These are phyloP conservation scores for Trichechus manatus DNA, from an alignment of 2,113 vertebrate species.

Conservation along the genomic window DNA sequence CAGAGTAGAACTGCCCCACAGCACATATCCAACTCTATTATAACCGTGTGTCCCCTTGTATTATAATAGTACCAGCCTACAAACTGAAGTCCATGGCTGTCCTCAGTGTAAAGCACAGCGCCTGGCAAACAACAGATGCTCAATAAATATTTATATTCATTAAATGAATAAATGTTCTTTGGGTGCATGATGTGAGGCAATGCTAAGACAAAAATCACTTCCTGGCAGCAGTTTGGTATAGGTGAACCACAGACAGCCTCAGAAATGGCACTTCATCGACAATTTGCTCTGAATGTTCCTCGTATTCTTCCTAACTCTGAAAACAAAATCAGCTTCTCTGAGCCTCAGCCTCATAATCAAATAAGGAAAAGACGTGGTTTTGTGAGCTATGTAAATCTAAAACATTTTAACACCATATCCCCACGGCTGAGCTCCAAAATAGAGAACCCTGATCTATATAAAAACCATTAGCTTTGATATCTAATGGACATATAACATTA, in stretches of 20 bases:
- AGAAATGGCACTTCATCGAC: background rate
- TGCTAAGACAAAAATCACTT: slow-evolving; percentile 47
- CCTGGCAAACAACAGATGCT: background rate
- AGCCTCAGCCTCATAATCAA: slow-evolving; percentile 13
- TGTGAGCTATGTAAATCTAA: background rate
- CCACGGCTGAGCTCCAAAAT: slow-evolving; percentile 27
- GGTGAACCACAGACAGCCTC: background rate
- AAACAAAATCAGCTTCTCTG: background rate
- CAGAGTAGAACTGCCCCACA: too few relatives aligned
- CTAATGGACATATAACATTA: background rate
- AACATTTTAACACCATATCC: background rate
- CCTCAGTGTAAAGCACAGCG: background rate
- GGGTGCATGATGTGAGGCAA: background rate
- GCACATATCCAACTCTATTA: background rate
- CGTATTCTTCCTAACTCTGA: background rate
- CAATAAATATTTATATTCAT: background rate
- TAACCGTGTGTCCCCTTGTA: background rate
- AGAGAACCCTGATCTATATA: background rate
- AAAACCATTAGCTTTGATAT: background rate
- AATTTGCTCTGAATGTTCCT: background rate
- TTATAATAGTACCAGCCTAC: background rate
- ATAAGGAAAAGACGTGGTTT: slow-evolving; percentile 2
- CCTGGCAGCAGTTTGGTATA: background rate
- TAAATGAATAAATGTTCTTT: slow-evolving; percentile 8
- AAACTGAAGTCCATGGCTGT: background rate